Base-by-base conservation (phyloP, 2,113 vertebrate genomes). In the Hystrix brachyura region DNA sequence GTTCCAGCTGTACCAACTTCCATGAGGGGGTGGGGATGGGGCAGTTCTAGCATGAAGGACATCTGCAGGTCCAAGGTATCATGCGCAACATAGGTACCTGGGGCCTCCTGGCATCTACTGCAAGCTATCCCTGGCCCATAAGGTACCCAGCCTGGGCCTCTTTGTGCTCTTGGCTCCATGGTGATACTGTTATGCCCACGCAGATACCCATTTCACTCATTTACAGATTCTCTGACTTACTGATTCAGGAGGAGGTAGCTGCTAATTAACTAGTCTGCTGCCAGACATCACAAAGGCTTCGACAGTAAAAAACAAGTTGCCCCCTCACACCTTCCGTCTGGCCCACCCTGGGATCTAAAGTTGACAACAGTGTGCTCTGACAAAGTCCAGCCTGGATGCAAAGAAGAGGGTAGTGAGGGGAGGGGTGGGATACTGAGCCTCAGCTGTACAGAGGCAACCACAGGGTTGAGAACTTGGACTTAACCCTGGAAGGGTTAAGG, bases 361-460 rank as follows among this genome's bases (percentile, higher is more conserved):
- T 0, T 27, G 14, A n/a, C 60, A n/a, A 2, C 0, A 3, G 55
- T 34, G 10, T 34, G 27, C 14, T 80, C 46, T 3, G 18, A 18
- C 13, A 7, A 46, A 19, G 34, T 69, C 46, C 53, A 65, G 60
- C 3, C 53, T 91, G 71, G 69, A 48, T n/a, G 1, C 13, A 76
- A 67, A 65, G 46, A 81, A 71, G 18, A 67, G 32, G 53, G 59
- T 0, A 10, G 1, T 18, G 46, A 62, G 14, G 38, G 17, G n/a
- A 19, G 1, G n/a, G n/a, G 25, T 53, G 32, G 25, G 32, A n/a
- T 0, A 4, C 25, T 29, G 43, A 48, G 71, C 76, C 25, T 0
- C 13, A 34, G 57, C 27, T 14, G 1, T 59, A 9, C 25, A 64
- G 18, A 72, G 34, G 1, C 51, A 27, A 57, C 5, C 32, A 43